Evolutionary conservation across 2,888 invertebrate species (phyloP), one percentile per base, ranked within the genome.

Genomic region (Agrochola lychnidis): DNA sequence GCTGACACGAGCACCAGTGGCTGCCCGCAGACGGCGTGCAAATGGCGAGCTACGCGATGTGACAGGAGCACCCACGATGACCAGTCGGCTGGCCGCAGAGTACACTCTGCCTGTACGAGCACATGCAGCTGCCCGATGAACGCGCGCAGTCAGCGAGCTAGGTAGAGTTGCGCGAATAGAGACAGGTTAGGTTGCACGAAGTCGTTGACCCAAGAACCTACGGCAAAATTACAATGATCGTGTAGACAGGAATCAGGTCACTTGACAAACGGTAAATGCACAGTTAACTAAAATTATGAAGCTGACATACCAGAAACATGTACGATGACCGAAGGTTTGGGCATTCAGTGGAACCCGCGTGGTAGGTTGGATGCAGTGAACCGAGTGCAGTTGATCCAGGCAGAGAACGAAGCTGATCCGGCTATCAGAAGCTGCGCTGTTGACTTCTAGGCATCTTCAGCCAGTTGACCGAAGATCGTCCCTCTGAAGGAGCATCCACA

Each of bases 251-350:
- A 59, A 40, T 19, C 25, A 64, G 16, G 19, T 64, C 36, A 30
- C 36, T 25, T 0, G 25, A 40, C 7, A 67, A 48, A 53, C 22
- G 0, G 14, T 22, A 81, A 36, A 63, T 71, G 25, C n/a, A 72
- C 10, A 40, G n/a, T 72, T 51, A 25, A n/a, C 45, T 30, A 48
- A 53, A 63, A 53, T 19, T 63, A 72, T 57, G 4, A 59, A 64
- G 22, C 25, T 14, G 36, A 64, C 81, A 53, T 78, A 78, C 78
- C 78, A 36, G 25, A 81, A 36, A 57, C 19, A 53, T 45, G 22
- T 53, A 51, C n/a, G 63, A 57, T 57, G 73, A 16, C 42, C 51
- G 63, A 73, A 51, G 79, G 16, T 72, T 72, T 80, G 30, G 56
- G n/a, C 42, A 19, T 48, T 81, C 56, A 10, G 73, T 63, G 16